These are phyloP conservation scores for Chaetodon trifasciatus DNA, from an alignment of 2,797 vertebrate genomes.

Conservation along the genomic window DNA sequence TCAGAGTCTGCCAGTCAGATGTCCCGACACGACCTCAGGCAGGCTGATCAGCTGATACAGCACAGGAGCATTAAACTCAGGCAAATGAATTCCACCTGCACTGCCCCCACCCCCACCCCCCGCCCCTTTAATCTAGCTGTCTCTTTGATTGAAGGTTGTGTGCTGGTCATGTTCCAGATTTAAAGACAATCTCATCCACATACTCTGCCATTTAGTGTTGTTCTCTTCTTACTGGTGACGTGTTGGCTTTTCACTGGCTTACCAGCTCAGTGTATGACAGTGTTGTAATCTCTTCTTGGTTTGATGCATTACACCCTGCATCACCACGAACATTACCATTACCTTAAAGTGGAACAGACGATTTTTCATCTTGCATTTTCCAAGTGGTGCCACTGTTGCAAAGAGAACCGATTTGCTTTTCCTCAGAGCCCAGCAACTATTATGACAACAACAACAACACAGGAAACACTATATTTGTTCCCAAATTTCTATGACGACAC, in stretches of 20 bases:
- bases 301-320: not conserved
- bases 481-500: too few species aligned
- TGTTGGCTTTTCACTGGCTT: not conserved
- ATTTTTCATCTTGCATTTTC: too few species aligned
- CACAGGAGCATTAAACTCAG: conserved; percentile 32
- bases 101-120: too few species aligned
- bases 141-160: conserved; percentile 35
- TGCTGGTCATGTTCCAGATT: not conserved
- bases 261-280: not conserved
- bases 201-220: not conserved
- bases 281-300: not conserved
- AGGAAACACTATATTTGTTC: too few species aligned
- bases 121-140: conserved; percentile 46
- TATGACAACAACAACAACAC: too few species aligned
- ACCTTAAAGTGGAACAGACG: not conserved
- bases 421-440: too few species aligned
- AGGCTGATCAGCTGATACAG: conserved; percentile 25
- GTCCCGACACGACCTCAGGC: conserved; percentile 33
- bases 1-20: conserved; percentile 42
- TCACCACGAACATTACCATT: not conserved
- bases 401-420: too few species aligned
- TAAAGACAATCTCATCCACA: conserved; percentile 24
- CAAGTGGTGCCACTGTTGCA: too few species aligned
- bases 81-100: conserved; percentile 48
- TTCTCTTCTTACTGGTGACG: not conserved